Evolutionary conservation across 2,888 invertebrate species (phyloP), one percentile per base, ranked within the genome.

Genomic region (Chrysopilus asiliformis): DNA sequence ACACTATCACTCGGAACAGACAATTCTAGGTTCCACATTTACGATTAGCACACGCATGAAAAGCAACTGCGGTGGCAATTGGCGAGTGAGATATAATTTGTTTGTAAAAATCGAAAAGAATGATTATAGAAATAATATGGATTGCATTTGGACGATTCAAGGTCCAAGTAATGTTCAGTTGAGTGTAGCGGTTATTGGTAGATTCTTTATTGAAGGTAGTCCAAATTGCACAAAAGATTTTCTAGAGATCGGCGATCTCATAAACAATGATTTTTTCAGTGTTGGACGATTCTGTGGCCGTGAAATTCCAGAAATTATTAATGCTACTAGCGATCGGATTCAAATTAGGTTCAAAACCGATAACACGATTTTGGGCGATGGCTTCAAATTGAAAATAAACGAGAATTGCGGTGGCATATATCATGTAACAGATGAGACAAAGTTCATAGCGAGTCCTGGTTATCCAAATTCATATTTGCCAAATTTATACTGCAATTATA

Each of bases 71-170:
- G 79, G 79, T 1, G 79, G 77, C 3, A 25, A 57, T 61, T 13
- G 58, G 72, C 27, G 46, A 2, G 28, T 32, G 0, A 5, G 24
- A 1, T 27, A 12, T 3, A 22, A 29, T 5, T 5, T 13, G 2
- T 13, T 3, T 4, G n/a, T 36, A 6, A 5, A 37, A 3, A n/a
- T 31, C 6, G 17, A 17, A 17, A 4, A 2, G 30, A 32, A 0
- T 7, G 26, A 2, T 22, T 90, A 90, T 57, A 68, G 68, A n/a
- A 68, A 74, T 41, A 82, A 84, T 55, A 66, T 72, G 31, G 87
- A 89, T 60, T 87, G 89, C 50, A 60, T 68, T 5, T 90, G 89
- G 89, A 76, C 77, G 50, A 72, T 89, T 31, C 53, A 59, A 19
- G 66, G 71, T 2, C 58, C 64, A 1, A 42, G 60, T 13, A 83